Conservation (phyloP, 1,140 invertebrate genomes). For the Temnothorax longispinosus region DNA sequence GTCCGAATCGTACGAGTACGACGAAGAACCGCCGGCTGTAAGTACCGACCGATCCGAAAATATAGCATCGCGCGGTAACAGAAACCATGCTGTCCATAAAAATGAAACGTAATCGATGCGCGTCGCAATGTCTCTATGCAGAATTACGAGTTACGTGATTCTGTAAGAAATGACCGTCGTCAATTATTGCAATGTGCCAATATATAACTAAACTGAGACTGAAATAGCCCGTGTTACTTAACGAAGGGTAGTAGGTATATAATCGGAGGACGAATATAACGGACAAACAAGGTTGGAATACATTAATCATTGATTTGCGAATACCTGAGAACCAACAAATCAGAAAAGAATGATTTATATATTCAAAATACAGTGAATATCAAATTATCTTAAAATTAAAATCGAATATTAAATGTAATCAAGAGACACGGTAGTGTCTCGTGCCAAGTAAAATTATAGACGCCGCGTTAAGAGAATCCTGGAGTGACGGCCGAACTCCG, state of each 20-base stretch:
- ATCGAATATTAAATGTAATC: background rate
- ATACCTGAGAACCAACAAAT: background rate
- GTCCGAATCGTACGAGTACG: slow-evolving; percentile 65
- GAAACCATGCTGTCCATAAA: slow-evolving; percentile 40
- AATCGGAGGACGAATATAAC: background rate
- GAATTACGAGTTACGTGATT: background rate
- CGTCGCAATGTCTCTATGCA: background rate
- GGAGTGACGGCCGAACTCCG: no score
- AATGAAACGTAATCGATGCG: slow-evolving; percentile 46
- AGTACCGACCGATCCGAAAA: slow-evolving; percentile 62
- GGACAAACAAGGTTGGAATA: no score
- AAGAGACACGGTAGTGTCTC: no score
- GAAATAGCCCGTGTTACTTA: background rate
- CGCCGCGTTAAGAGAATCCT: background rate
- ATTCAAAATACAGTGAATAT: background rate
- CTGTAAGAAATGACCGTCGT: background rate
- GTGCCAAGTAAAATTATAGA: background rate
- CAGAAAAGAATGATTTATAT: background rate
- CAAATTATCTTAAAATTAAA: background rate
- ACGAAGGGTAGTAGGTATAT: background rate
- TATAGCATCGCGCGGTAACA: background rate
- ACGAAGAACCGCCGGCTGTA: slow-evolving; percentile 53
- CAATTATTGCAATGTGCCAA: slow-evolving; percentile 1
- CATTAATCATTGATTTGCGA: background rate
- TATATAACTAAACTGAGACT: background rate